phyloP scores from a whole-genome alignment of 2,888 invertebrate species.

The Sesamia inferens region DNA sequence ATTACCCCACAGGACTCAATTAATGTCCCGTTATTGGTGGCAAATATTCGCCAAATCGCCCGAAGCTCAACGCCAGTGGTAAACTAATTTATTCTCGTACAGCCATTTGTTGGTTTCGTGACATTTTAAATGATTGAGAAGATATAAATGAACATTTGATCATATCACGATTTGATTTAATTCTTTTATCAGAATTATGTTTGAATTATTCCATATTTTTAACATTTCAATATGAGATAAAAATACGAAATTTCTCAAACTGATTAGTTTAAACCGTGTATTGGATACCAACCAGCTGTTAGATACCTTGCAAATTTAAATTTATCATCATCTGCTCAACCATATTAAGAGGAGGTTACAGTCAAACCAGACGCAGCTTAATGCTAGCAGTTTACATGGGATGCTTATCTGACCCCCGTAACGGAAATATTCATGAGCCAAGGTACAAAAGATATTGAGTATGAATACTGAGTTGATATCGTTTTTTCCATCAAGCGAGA shows the following conservation, averaged over 20 bases:
- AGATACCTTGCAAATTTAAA: too few relatives aligned
- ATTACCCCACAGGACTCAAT: background rate
- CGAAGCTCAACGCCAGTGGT: background rate
- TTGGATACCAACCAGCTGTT: background rate
- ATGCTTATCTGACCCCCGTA: background rate
- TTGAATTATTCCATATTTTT: background rate
- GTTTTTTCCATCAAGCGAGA: background rate
- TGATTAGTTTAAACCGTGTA: background rate
- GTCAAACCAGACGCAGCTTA: background rate
- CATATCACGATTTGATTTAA: constrained; percentile 9
- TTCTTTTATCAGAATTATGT: constrained; percentile 1
- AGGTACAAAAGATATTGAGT: background rate
- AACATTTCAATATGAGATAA: too few relatives aligned
- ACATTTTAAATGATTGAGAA: constrained; percentile 17
- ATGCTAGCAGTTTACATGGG: background rate
- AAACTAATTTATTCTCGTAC: constrained; percentile 30
- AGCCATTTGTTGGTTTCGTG: constrained; percentile 29
- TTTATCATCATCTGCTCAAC: background rate
- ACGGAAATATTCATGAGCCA: background rate
- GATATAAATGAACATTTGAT: constrained; percentile 14
- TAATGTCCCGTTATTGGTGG: background rate
- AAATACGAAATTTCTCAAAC: too few relatives aligned
- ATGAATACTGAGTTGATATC: background rate
- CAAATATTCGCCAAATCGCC: constrained; percentile 17
- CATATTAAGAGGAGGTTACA: background rate